Conservation (phyloP, 1,140 invertebrate genomes). For the Andrena cerasifolii region DNA sequence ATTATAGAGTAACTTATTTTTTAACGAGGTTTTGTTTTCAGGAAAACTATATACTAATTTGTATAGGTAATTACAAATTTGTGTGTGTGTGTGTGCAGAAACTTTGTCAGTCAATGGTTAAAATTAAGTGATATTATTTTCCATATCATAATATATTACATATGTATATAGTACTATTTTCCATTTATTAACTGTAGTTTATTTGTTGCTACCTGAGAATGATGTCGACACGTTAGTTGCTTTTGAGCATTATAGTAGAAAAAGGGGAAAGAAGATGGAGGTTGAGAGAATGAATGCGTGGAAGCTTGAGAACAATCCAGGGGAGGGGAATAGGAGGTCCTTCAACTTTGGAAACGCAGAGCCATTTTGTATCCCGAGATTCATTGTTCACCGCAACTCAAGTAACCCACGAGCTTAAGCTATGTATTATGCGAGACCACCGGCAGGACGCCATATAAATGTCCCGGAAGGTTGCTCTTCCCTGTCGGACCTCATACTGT, state of each 20-base stretch:
- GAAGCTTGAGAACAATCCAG: neutral
- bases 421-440: constrained; percentile 61
- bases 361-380: constrained; percentile 67
- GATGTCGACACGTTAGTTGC: too few species aligned
- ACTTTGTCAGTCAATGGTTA: too few species aligned
- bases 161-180: too few species aligned
- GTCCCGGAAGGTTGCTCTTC: constrained; percentile 62
- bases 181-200: too few species aligned
- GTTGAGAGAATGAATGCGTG: neutral
- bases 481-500: constrained; percentile 61
- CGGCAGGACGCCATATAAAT: constrained; percentile 66
- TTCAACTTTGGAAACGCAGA: constrained; percentile 52
- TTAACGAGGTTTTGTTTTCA: too few species aligned
- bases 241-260: neutral
- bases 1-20: too few species aligned
- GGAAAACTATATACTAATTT: too few species aligned
- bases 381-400: constrained; percentile 65
- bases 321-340: neutral
- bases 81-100: too few species aligned
- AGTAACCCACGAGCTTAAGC: constrained; percentile 58
- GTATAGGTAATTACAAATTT: too few species aligned
- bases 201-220: too few species aligned
- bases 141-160: too few species aligned
- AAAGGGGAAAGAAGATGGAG: neutral
- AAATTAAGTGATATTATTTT: too few species aligned